Percentiles rank a stretch among this genome's conserved stretches.
Evolutionary conservation across 2,113 vertebrate genomes (phyloP).

Genomic region (Mustelus asterias): DNA sequence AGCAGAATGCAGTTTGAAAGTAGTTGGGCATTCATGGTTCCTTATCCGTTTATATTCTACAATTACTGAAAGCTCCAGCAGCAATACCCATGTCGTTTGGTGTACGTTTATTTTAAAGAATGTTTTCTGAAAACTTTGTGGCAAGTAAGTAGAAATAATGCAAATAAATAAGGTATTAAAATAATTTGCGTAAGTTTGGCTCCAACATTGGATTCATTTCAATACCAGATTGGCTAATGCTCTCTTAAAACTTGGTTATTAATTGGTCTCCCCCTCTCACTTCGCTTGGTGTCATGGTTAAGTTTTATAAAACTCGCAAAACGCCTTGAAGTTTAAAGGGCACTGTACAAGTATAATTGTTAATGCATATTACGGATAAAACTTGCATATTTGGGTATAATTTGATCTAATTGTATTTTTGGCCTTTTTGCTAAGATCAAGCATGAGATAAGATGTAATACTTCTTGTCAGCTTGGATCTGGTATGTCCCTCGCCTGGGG

Average conservation of each 20-base stretch:
- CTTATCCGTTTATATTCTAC: neutral
- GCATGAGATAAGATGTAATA: no score
- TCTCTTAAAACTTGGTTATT: neutral
- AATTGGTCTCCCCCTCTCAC: neutral
- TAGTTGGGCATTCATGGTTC: neutral
- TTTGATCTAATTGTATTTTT: neutral
- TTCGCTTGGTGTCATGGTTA: neutral
- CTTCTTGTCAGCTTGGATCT: no score
- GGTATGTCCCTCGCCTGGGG: no score
- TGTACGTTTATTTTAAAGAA: neutral
- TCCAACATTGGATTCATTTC: neutral
- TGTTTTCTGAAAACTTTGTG: neutral
- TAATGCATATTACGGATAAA: neutral
- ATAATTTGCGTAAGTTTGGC: neutral
- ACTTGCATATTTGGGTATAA: neutral
- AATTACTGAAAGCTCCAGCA: neutral
- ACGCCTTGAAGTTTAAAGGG: neutral
- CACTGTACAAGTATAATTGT: neutral
- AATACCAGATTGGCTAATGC: neutral
- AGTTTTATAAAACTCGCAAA: neutral
- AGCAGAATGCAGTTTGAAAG: neutral
- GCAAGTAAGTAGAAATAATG: neutral
- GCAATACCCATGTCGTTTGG: neutral
- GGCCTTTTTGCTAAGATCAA: no score
- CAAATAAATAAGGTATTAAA: no score